Percentiles rank a stretch among this genome's conserved stretches.
Evolutionary conservation across 2,888 invertebrate genomes (phyloP).

Genomic region (Ligdia adustata): DNA sequence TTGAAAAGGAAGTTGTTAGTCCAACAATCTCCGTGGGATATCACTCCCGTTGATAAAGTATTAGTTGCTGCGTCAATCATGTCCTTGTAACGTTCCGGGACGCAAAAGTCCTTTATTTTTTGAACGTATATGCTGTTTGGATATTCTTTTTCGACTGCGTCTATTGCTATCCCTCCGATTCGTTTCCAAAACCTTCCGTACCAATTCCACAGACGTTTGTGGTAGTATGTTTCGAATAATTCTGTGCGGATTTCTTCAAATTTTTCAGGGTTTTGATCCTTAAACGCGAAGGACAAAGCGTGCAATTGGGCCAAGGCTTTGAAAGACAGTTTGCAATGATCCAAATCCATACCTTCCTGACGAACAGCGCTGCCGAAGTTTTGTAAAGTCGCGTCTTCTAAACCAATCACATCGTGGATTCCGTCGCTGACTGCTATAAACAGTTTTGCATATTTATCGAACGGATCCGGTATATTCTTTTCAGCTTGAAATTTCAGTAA

Average conservation of each 20-base stretch:
- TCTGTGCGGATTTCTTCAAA: constrained; percentile 68
- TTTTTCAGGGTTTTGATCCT: constrained; percentile 76
- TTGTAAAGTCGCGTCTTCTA: constrained; percentile 79
- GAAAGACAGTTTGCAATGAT: constrained; percentile 76
- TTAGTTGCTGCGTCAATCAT: constrained; percentile 68
- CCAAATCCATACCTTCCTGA: constrained; percentile 77
- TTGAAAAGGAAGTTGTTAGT: constrained; percentile 88
- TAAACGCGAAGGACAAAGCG: constrained; percentile 84
- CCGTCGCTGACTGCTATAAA: constrained; percentile 79
- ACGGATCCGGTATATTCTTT: constrained; percentile 72
- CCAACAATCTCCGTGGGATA: constrained; percentile 90
- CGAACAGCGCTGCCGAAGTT: constrained; percentile 72
- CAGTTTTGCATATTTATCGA: constrained; percentile 75
- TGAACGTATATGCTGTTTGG: constrained; percentile 83
- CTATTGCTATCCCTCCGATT: constrained; percentile 80
- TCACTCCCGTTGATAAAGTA: constrained; percentile 75
- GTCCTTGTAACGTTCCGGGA: constrained; percentile 78
- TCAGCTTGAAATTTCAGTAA: constrained; percentile 70
- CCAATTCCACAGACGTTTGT: constrained; percentile 81
- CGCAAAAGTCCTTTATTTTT: constrained; percentile 79
- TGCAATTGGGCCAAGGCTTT: constrained; percentile 84
- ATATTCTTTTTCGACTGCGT: constrained; percentile 86
- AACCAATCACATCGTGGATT: constrained; percentile 78
- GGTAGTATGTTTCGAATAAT: constrained; percentile 84
- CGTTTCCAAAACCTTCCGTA: constrained; percentile 80